Percentiles rank a stretch among this genome's conserved stretches.
Evolutionary conservation across 2,888 invertebrate genomes (phyloP).

Genomic region (Cataglyphis cursor): DNA sequence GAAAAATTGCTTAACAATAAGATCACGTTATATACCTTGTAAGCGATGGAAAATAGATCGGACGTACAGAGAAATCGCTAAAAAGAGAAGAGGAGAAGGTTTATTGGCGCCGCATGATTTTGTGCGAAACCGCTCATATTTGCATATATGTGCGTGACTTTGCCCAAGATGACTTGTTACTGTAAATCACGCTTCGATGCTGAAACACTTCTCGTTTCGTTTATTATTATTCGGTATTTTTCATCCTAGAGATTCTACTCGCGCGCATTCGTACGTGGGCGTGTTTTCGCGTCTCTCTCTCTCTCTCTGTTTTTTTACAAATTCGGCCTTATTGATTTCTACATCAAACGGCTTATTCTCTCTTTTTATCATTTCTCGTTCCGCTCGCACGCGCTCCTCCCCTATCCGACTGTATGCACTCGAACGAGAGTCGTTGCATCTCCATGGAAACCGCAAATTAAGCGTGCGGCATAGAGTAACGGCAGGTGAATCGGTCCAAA

Average conservation of each 20-base stretch:
- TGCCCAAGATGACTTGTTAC: conserved; percentile 64
- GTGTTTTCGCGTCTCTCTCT: not conserved
- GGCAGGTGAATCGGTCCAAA: conserved; percentile 39
- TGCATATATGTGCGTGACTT: not conserved
- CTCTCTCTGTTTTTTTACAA: conserved; percentile 57
- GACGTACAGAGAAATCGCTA: not conserved
- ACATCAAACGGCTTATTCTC: conserved; percentile 67
- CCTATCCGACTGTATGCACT: not conserved
- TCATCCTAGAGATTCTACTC: conserved; percentile 48
- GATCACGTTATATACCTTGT: conserved; percentile 15
- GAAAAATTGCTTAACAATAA: conserved; percentile 40
- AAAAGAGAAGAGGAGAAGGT: not conserved
- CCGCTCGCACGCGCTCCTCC: conserved; percentile 1
- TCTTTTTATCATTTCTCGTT: conserved; percentile 30
- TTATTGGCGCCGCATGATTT: conserved; percentile 35
- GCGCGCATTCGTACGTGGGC: not conserved
- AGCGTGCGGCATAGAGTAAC: conserved; percentile 59
- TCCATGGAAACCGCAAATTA: conserved; percentile 73
- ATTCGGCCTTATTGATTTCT: conserved; percentile 74
- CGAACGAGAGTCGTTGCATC: conserved; percentile 56
- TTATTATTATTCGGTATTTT: conserved; percentile 61
- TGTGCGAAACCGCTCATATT: conserved; percentile 37
- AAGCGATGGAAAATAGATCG: conserved; percentile 23
- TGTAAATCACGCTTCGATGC: conserved; percentile 68
- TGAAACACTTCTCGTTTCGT: conserved; percentile 57